A percentile compares a stretch with the other conserved stretches of the same genome.
phyloP scores from a whole-genome alignment of 92 coral and sea anemone genomes.

The Actinostola sp. region DNA sequence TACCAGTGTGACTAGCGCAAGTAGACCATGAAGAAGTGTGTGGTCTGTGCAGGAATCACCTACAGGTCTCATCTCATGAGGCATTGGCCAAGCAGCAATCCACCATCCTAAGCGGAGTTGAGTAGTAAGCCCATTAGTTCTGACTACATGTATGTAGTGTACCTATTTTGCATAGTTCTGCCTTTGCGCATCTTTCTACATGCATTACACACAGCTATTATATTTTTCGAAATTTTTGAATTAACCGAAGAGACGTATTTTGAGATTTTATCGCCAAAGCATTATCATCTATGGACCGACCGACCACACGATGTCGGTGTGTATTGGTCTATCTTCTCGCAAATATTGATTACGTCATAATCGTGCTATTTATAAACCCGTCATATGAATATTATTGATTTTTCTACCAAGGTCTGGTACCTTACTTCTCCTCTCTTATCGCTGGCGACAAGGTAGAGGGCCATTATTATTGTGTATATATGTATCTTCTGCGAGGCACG shows the following conservation, averaged over 20 bases:
- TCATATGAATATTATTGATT: conserved; percentile 28
- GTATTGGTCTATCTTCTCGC: not conserved
- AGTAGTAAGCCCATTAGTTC: not conserved
- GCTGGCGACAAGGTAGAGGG: conserved; percentile 30
- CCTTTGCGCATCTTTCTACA: conserved; percentile 24
- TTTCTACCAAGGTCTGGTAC: conserved; percentile 25
- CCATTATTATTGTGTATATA: conserved; percentile 29
- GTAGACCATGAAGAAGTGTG: no score
- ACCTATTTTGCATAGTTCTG: not conserved
- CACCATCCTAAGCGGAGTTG: no score
- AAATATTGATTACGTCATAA: conserved; percentile 13
- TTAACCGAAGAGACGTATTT: conserved; percentile 18
- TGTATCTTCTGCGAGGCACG: conserved; percentile 19
- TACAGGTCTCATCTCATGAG: no score
- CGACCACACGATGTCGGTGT: no score
- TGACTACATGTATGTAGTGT: no score
- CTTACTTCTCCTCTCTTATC: conserved; percentile 6
- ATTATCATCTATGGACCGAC: no score
- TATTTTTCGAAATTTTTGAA: conserved; percentile 32
- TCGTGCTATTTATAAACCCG: conserved; percentile 31
- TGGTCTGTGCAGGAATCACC: not conserved
- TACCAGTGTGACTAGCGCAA: no score
- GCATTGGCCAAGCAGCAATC: no score
- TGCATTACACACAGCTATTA: conserved; percentile 30
- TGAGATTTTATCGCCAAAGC: conserved; percentile 22